Evolutionary conservation across 2,888 invertebrate genomes (phyloP).

Genomic region (Drosophila flavopinicola): DNA sequence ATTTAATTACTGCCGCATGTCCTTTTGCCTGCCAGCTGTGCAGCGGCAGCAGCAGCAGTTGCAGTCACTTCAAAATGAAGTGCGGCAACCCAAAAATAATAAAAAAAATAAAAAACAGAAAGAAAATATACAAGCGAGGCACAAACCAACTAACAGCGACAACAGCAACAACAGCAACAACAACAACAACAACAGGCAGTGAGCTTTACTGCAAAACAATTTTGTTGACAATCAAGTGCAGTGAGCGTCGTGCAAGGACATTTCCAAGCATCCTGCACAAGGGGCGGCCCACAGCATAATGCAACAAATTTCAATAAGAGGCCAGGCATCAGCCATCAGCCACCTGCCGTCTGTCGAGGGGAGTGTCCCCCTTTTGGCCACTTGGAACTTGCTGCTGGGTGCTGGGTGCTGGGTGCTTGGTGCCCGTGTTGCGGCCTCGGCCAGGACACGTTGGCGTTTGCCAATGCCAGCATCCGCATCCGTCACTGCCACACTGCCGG

Average conservation of each 20-base stretch:
- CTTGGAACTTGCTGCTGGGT: constrained; percentile 20
- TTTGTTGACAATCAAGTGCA: constrained; percentile 78
- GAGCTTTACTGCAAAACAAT: constrained; percentile 66
- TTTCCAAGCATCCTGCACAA: constrained; percentile 48
- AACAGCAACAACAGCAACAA: constrained; percentile 23
- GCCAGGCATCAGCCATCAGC: constrained; percentile 30
- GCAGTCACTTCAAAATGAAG: constrained; percentile 70
- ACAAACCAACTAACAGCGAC: no score
- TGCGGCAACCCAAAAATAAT: constrained; percentile 32
- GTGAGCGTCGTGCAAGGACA: constrained; percentile 66
- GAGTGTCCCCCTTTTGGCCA: constrained; percentile 6
- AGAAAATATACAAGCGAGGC: constrained; percentile 7
- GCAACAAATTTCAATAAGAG: constrained; percentile 77
- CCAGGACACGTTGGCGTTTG: constrained; percentile 56
- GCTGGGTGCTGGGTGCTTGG: constrained; percentile 16
- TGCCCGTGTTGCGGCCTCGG: constrained; percentile 65
- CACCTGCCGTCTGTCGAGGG: constrained; percentile 30
- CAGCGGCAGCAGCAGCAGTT: constrained; percentile 35
- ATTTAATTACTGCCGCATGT: constrained; percentile 70
- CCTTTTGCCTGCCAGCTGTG: constrained; percentile 64
- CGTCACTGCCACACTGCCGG: constrained; percentile 43
- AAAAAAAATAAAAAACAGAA: not conserved
- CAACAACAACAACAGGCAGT: constrained; percentile 21
- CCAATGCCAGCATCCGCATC: constrained; percentile 59
- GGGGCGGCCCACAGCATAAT: constrained; percentile 57